Evolutionary conservation across 2,113 vertebrate species (phyloP), one percentile per base, ranked within the genome.

Genomic region (Rostratula benghalensis): DNA sequence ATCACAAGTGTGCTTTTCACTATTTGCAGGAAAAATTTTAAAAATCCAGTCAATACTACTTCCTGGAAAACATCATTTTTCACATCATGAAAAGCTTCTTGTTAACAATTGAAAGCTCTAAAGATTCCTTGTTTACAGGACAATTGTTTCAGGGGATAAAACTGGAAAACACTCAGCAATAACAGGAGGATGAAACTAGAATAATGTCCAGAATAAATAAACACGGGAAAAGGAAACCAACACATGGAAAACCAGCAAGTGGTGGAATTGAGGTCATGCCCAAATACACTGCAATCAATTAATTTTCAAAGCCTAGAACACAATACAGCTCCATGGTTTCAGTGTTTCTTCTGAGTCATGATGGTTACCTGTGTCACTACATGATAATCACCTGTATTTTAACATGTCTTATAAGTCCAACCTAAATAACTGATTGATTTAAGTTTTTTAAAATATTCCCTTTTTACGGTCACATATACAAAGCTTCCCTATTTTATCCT

Each of bases 341-440:
- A 14, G 20, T 2, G 1, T 10, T 37, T 69, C 33, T 39, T 77
- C 39, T 41, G 7, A 79, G 43, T 33, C 35, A 30, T 19, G 3
- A 27, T 46, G 14, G 20, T 53, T 69, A 21, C n/a, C 33, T 61
- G 27, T 18, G 30, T 10, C 17, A 56, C 37, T 22, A 51, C n/a
- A 5, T 11, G 23, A 15, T 69, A 19, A 64, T 43, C 30, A n/a
- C 31, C 30, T 28, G 30, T 22, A 67, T 30, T 79, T 24, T 31
- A 65, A n/a, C 25, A 4, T 28, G 61, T 10, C 39, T 45, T 23
- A 7, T 37, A 65, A 57, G 82, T 18, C 27, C 70, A 33, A 69
- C 23, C 21, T 51, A n/a, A 89, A 53, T 13, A 73, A 79, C 2
- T 0, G 0, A 67, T 2, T 5, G 1, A 4, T 87, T 59, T 10